phyloP scores from a whole-genome alignment of 1,140 invertebrate genomes.

The Pseudomyrmex flavicornis region DNA sequence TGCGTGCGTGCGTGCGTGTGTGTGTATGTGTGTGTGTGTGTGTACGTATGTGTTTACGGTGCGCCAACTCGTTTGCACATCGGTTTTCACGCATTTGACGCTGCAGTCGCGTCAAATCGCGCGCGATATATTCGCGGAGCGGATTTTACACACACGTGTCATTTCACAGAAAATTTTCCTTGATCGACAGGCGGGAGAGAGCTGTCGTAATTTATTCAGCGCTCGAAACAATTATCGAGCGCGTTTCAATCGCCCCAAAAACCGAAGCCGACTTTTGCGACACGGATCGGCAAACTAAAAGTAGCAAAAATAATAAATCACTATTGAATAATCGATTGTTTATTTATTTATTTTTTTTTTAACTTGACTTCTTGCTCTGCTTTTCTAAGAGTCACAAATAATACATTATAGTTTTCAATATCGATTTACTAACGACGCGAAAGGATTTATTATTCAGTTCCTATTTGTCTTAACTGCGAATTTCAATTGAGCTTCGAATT shows the following conservation, averaged over 20 bases:
- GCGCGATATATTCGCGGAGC: constrained; percentile 41
- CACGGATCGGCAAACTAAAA: neutral
- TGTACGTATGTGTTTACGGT: constrained; percentile 54
- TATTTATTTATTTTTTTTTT: neutral
- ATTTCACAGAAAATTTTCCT: neutral
- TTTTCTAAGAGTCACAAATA: neutral
- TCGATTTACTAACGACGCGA: no score
- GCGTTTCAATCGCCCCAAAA: constrained; percentile 31
- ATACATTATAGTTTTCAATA: no score
- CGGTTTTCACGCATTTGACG: constrained; percentile 57
- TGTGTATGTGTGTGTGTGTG: no score
- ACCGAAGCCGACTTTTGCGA: neutral
- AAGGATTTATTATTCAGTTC: neutral
- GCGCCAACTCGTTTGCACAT: constrained; percentile 79
- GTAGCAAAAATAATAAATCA: constrained; percentile 34
- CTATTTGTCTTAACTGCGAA: neutral
- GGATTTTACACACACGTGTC: constrained; percentile 29
- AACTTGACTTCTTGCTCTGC: neutral
- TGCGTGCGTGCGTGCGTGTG: no score
- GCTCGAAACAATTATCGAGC: constrained; percentile 54
- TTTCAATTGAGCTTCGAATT: neutral
- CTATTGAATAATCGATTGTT: neutral
- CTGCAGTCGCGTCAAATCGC: constrained; percentile 65
- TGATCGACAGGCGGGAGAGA: constrained; percentile 1
- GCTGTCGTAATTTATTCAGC: constrained; percentile 77